Conservation (phyloP, 2,113 vertebrate species). For the Actinemys pallida region DNA sequence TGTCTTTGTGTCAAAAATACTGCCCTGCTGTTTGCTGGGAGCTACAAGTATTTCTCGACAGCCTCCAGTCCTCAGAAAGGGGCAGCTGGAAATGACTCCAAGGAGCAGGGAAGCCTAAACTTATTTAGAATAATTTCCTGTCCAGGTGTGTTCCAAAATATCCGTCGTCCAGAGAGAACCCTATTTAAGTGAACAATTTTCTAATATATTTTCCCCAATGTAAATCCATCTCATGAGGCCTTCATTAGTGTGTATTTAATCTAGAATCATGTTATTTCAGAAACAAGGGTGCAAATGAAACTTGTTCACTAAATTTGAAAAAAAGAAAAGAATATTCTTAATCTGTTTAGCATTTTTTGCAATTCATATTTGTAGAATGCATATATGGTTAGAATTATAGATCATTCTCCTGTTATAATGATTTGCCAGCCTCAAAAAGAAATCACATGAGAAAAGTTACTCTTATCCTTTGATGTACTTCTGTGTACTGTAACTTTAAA, state of each 20-base stretch:
- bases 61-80: not conserved
- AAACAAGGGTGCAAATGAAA: slow-evolving; percentile 16
- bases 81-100: not conserved
- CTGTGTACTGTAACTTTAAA: not conserved
- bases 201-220: not conserved
- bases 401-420: not conserved
- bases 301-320: not conserved
- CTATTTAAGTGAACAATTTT: not conserved
- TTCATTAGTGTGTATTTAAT: not conserved
- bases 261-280: not conserved
- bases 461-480: slow-evolving; percentile 36
- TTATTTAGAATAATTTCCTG: not conserved
- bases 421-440: slow-evolving; percentile 34
- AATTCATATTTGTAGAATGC: slow-evolving; percentile 21
- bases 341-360: slow-evolving; percentile 33
- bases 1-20: not conserved
- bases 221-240: not conserved
- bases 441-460: slow-evolving; percentile 25
- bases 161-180: not conserved
- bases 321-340: slow-evolving; percentile 12
- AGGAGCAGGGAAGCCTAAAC: not conserved
- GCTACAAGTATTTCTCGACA: slow-evolving; percentile 5
- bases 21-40: not conserved
- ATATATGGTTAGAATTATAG: slow-evolving; percentile 12
- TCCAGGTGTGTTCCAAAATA: not conserved